Conservation (phyloP, 1,140 invertebrate species). For the Zaprionus ghesquierei region DNA sequence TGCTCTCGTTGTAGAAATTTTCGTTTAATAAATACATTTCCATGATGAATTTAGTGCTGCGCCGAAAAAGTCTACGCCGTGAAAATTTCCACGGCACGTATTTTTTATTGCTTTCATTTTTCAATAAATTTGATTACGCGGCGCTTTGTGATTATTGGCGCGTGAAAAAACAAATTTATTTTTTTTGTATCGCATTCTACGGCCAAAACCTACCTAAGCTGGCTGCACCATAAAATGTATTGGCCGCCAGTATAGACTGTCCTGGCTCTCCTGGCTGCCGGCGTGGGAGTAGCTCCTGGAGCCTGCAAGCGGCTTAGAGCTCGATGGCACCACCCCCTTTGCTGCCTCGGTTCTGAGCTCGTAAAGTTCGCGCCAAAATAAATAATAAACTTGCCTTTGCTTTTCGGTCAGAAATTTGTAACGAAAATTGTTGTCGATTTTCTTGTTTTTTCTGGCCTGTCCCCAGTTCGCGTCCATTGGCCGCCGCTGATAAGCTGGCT, state of each 20-base stretch:
- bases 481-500: slow-evolving; percentile 53
- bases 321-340: background rate
- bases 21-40: slow-evolving; percentile 35
- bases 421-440: slow-evolving; percentile 38
- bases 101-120: slow-evolving; percentile 76
- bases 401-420: slow-evolving; percentile 49
- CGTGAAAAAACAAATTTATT: slow-evolving; percentile 80
- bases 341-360: slow-evolving; percentile 33
- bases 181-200: slow-evolving; percentile 33
- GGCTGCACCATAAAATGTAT: slow-evolving; percentile 56
- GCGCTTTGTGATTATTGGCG: slow-evolving; percentile 80
- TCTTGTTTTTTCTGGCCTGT: slow-evolving; percentile 13
- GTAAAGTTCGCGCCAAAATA: slow-evolving; percentile 78
- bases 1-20: background rate
- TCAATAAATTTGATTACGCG: slow-evolving; percentile 80
- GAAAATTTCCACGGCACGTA: slow-evolving; percentile 37
- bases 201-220: slow-evolving; percentile 48
- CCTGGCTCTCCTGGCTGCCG: background rate
- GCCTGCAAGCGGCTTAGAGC: slow-evolving; percentile 21
- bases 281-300: background rate
- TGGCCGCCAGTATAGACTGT: background rate
- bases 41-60: slow-evolving; percentile 36
- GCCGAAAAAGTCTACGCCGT: slow-evolving; percentile 7
- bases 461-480: slow-evolving; percentile 49
- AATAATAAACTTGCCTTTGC: slow-evolving; percentile 72